These are phyloP conservation scores for Samia ricini DNA, from an alignment of 1,140 invertebrate species.

Conservation along the genomic window DNA sequence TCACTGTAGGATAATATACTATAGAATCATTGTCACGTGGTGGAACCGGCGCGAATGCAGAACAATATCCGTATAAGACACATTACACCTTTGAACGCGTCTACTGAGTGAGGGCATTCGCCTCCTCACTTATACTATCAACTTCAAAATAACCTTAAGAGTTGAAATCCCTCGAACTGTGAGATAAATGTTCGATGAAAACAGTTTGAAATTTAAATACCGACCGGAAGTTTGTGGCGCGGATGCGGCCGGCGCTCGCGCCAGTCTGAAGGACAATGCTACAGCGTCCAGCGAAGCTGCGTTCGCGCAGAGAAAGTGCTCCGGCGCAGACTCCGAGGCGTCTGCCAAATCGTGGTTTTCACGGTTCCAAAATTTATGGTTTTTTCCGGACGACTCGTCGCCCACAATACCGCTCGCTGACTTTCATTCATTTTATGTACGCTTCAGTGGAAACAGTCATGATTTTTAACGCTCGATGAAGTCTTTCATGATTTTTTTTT, in stretches of 20 bases:
- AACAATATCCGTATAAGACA: conserved; percentile 42
- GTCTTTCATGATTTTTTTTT: background rate
- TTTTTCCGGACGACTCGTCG: conserved; percentile 61
- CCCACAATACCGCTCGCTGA: conserved; percentile 29
- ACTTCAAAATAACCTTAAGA: conserved; percentile 34
- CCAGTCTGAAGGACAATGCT: conserved; percentile 54
- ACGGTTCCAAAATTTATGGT: conserved; percentile 66
- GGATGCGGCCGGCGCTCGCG: conserved; percentile 45
- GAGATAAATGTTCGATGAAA: conserved; percentile 3
- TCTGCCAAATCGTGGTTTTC: conserved; percentile 72
- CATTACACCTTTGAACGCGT: conserved; percentile 7
- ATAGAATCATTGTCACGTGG: conserved; percentile 63
- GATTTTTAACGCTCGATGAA: background rate
- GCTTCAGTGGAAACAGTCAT: conserved; percentile 1
- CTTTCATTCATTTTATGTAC: conserved; percentile 15
- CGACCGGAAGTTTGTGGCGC: conserved; percentile 24
- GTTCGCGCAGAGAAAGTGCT: conserved; percentile 70
- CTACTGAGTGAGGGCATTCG: conserved; percentile 27
- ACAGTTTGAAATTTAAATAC: conserved; percentile 19
- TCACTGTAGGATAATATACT: conserved; percentile 50
- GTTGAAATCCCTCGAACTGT: conserved; percentile 13
- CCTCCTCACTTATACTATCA: conserved; percentile 20
- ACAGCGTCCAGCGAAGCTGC: conserved; percentile 34
- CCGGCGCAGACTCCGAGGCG: conserved; percentile 69
- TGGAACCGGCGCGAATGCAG: conserved; percentile 38